Percentiles rank a stretch among this genome's conserved stretches.
Evolutionary conservation across 1,140 invertebrate species (phyloP).

Genomic region (Tetragnatha versicolor): DNA sequence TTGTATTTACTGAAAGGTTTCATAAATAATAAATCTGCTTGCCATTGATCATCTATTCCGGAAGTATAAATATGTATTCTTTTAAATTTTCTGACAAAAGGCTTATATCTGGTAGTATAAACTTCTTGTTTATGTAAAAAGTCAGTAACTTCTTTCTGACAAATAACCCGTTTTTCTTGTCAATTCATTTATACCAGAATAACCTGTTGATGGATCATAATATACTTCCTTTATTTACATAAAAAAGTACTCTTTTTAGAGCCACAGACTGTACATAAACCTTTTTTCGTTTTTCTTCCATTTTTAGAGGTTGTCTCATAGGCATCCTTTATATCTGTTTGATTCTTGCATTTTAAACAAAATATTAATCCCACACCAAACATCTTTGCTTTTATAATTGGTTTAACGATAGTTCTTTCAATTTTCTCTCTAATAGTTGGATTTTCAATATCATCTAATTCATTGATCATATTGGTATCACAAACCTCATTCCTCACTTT

Average conservation of each 20-base stretch:
- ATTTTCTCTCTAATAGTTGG: not conserved
- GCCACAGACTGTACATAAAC: conserved; percentile 1
- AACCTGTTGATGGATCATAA: not conserved
- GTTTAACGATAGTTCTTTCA: conserved; percentile 14
- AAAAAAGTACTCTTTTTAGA: conserved; percentile 31
- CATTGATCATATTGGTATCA: conserved; percentile 60
- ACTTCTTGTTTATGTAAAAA: conserved; percentile 52
- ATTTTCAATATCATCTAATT: conserved; percentile 14
- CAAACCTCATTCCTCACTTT: conserved; percentile 60
- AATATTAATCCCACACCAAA: conserved; percentile 20
- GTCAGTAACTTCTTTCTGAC: not conserved
- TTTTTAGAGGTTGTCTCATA: conserved; percentile 11
- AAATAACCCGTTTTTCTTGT: not conserved
- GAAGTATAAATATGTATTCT: conserved; percentile 53
- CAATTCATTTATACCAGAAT: not conserved
- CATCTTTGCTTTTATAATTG: conserved; percentile 34
- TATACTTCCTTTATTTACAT: not conserved
- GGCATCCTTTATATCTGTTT: not conserved
- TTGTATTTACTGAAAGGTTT: conserved; percentile 61
- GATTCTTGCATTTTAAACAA: conserved; percentile 30
- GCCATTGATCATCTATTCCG: conserved; percentile 62
- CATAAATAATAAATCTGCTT: conserved; percentile 63
- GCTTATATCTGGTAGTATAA: conserved; percentile 56
- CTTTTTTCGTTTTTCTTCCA: conserved; percentile 6
- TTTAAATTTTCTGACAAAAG: conserved; percentile 37